Evolutionary conservation across 2,888 invertebrate species (phyloP), one percentile per base, ranked within the genome.

Genomic region (Rhyacophila evoluta): DNA sequence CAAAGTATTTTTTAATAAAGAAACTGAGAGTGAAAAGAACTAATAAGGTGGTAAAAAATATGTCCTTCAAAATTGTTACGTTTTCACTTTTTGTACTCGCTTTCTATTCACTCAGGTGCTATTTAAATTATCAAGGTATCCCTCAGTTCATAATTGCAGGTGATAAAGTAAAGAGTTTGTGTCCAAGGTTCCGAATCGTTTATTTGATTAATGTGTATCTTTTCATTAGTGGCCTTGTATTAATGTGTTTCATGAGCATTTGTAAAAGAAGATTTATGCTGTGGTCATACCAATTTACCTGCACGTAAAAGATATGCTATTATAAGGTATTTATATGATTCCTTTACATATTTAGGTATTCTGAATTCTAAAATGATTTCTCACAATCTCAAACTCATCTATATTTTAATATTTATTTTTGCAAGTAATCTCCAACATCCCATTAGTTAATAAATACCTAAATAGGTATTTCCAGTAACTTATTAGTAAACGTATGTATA

Each of bases 1-100:
- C 72, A 72, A 72, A 36, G 25, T 33, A 33, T 38, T 25, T 74
- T 76, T 71, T 37, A 73, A 80, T 78, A 78, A 75, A 72, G 82
- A 82, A 80, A 82, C 78, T 75, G 82, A 82, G 79, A 82, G 82
- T 82, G 15, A 33, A 39, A 71, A 37, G n/a, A n/a, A n/a, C n/a
- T n/a, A 37, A 15, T 36, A 27, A n/a, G 10, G 28, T 75, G 55
- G 8, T 27, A 55, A 72, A 73, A 75, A 79, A 75, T 29, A 74
- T 29, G 81, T 41, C 81, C 81, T 81, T 79, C 69, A 41, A 74
- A 75, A 37, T 67, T 71, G 28, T 25, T n/a, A 41, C 29, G 70
- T 67, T 79, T 81, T 81, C 72, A 79, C 79, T 81, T 81, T 81
- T 79, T 70, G 37, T 27, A 55, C 5, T 15, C 12, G n/a, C 39